Evolutionary conservation across 2,113 vertebrate species (phyloP).

Genomic region (Meleagris gallopavo): DNA sequence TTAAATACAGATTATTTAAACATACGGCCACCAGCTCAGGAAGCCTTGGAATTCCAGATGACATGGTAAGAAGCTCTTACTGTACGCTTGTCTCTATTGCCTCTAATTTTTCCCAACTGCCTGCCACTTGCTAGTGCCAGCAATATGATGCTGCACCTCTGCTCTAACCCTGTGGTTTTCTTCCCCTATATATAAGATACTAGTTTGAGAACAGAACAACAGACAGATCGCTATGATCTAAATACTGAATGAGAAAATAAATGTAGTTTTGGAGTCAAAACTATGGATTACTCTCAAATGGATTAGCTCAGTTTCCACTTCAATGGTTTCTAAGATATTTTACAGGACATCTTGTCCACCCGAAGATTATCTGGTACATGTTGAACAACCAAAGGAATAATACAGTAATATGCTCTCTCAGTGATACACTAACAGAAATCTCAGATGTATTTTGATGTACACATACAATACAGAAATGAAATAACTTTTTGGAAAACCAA

Average conservation of each 20-base stretch:
- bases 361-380: neutral
- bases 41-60: neutral
- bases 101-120: constrained; percentile 8
- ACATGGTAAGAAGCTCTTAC: neutral
- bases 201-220: neutral
- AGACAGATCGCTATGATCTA: neutral
- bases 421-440: neutral
- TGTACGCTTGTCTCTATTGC: neutral
- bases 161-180: neutral
- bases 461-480: neutral
- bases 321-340: neutral
- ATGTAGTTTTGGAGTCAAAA: neutral
- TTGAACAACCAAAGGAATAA: neutral
- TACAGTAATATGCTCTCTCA: neutral
- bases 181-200: neutral
- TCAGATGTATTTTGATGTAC: neutral
- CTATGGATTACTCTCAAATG: neutral
- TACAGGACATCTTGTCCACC: neutral
- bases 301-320: neutral
- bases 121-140: neutral
- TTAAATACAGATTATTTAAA: neutral
- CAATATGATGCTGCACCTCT: neutral
- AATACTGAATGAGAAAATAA: neutral
- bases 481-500: neutral
- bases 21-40: neutral